Base-by-base conservation (phyloP, 1,140 invertebrate species). In the Rhyacophila brunnea region DNA sequence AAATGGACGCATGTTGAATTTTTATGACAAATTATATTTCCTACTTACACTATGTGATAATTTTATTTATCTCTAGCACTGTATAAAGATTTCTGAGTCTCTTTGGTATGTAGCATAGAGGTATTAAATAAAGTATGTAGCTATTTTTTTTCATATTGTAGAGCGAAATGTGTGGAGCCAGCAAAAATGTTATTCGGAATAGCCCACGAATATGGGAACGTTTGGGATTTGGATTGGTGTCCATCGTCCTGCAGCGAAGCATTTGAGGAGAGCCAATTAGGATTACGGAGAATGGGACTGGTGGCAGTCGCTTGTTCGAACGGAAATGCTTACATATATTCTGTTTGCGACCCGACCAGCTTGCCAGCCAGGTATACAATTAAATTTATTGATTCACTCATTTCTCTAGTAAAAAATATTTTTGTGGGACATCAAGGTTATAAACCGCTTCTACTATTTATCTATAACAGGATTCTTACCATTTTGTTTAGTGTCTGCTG, bases 201-300 rank as follows among this genome's bases (percentile, higher is more conserved):
- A 45, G 79, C 78, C 20, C 85, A 89, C 66, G 75, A 86, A 14
- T 78, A 74, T 63, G 88, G 89, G n/a, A 80, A 80, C 6, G 72
- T 88, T 10, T 89, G 86, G 85, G 76, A 80, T 32, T 73, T 90
- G 68, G 82, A 83, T 66, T 91, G 88, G 87, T 91, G 89, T 74
- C 88, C 88, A 10, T 88, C 86, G 0, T 88, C 88, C 15, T 82
- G 82, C 62, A 83, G 81, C 58, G 76, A 84, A 47, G 66, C 74
- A 47, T 36, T 65, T 52, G 47, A 48, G 20, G 52, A 72, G 4
- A 57, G 46, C 14, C 68, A 71, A 50, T 11, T 15, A 64, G 38
- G 57, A 28, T 36, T 51, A 38, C 35, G 38, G 36, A 77, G 86
- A 68, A 74, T 90, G 64, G 89, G 89, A 7, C 68, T 91, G 5